phyloP scores from a whole-genome alignment of 2,113 vertebrate species.

The Stegastes partitus region DNA sequence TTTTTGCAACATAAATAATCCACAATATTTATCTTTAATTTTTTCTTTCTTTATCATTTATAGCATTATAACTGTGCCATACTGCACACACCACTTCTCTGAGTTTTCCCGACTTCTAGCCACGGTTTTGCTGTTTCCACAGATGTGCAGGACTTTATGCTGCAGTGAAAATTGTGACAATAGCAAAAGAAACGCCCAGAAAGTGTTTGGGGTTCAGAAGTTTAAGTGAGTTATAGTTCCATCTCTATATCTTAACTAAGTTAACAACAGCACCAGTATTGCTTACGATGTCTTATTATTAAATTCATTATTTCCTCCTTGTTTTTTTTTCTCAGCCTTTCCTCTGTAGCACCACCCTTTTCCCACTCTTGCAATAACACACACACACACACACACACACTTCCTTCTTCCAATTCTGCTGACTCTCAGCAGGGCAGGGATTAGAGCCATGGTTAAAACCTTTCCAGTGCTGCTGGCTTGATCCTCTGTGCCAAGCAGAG shows the following conservation, averaged over 20 bases:
- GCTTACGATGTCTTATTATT: conserved; percentile 14
- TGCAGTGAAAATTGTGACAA: no score
- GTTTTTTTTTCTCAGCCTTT: conserved; percentile 14
- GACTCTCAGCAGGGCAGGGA: conserved; percentile 71
- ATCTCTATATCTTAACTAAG: neutral
- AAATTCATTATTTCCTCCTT: neutral
- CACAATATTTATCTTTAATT: no score
- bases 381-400: conserved; percentile 33
- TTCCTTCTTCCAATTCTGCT: conserved; percentile 47
- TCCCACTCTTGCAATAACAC: conserved; percentile 22
- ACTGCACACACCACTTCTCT: no score
- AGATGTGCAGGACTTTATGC: no score
- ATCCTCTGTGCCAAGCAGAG: conserved; percentile 64
- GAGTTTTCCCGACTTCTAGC: no score
- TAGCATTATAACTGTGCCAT: no score
- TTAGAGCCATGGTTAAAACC: conserved; percentile 70
- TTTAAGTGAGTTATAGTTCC: neutral
- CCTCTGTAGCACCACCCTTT: conserved; percentile 3
- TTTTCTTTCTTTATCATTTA: no score
- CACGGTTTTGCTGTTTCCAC: no score
- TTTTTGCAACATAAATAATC: no score
- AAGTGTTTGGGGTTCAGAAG: no score
- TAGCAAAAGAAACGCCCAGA: no score
- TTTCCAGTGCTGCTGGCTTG: conserved; percentile 63
- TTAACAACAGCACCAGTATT: neutral